Evolutionary conservation across 2,113 vertebrate genomes (phyloP).

Genomic region (Gymnorhina tibicen): DNA sequence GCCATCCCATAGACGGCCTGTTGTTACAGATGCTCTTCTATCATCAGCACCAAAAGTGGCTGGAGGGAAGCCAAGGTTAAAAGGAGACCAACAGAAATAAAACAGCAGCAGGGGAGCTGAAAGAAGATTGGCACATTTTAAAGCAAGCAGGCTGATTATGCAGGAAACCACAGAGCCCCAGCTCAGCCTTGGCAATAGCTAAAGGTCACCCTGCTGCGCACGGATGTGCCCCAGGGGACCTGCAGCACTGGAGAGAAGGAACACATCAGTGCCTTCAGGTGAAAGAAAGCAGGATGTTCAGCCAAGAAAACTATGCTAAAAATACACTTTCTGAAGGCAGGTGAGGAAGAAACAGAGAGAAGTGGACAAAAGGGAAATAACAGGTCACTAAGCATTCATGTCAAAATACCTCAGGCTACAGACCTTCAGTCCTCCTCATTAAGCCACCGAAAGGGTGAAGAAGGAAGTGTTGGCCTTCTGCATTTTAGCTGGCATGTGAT

Average conservation of each 20-base stretch:
- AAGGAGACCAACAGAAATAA: conserved; percentile 32
- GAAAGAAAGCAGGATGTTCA: neutral
- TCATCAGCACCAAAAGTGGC: neutral
- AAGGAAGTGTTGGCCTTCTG: neutral
- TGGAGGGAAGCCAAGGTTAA: conserved; percentile 47
- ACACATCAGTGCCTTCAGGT: neutral
- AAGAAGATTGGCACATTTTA: conserved; percentile 8
- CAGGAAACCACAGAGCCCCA: neutral
- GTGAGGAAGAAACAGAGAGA: neutral
- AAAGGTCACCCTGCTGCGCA: neutral
- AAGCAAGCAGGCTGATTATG: neutral
- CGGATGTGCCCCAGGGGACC: neutral
- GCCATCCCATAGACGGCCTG: neutral
- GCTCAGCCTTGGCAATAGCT: neutral
- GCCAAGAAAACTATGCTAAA: neutral
- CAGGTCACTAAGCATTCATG: neutral
- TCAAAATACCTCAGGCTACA: neutral
- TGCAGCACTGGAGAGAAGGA: neutral
- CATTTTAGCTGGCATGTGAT: neutral
- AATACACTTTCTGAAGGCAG: neutral
- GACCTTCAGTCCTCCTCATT: neutral
- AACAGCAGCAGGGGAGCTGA: neutral
- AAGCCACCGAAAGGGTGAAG: neutral
- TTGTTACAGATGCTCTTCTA: neutral
- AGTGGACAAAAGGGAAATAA: neutral